Evolutionary conservation across 2,888 invertebrate genomes (phyloP).

Genomic region (Hirtodrosophila histrioides): DNA sequence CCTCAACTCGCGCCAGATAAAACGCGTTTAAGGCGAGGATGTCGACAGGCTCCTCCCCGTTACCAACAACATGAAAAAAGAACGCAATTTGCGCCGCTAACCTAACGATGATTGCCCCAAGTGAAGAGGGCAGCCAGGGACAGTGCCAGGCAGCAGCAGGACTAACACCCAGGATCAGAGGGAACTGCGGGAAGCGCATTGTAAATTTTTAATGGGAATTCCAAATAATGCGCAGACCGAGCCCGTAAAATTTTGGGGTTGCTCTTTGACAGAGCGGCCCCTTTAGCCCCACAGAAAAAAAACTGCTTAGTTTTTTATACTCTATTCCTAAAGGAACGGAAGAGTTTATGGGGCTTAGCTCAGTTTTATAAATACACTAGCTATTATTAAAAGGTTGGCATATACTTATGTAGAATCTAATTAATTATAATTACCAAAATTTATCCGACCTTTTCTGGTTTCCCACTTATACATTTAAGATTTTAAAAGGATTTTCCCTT

Average conservation of each 20-base stretch:
- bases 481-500: too few species aligned
- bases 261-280: conserved; percentile 40
- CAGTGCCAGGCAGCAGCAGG: background rate
- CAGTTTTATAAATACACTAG: too few species aligned
- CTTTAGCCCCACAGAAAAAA: background rate
- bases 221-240: conserved; percentile 68
- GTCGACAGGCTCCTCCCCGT: conserved; percentile 21
- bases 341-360: too few species aligned
- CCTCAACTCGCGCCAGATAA: conserved; percentile 49
- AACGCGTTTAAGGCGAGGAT: conserved; percentile 52
- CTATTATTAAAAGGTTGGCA: too few species aligned
- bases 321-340: too few species aligned
- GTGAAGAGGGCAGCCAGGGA: conserved; percentile 23
- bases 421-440: too few species aligned
- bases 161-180: conserved; percentile 12
- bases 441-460: too few species aligned
- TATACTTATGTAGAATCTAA: too few species aligned
- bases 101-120: conserved; percentile 76
- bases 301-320: too few species aligned
- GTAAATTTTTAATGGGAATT: conserved; percentile 80
- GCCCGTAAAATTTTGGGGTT: conserved; percentile 48
- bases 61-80: conserved; percentile 29
- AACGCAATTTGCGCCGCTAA: conserved; percentile 75
- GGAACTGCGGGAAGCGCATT: conserved; percentile 60
- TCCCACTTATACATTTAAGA: too few species aligned